Conservation (phyloP, 2,797 vertebrate species). For the Brachyrhaphis roseni region DNA sequence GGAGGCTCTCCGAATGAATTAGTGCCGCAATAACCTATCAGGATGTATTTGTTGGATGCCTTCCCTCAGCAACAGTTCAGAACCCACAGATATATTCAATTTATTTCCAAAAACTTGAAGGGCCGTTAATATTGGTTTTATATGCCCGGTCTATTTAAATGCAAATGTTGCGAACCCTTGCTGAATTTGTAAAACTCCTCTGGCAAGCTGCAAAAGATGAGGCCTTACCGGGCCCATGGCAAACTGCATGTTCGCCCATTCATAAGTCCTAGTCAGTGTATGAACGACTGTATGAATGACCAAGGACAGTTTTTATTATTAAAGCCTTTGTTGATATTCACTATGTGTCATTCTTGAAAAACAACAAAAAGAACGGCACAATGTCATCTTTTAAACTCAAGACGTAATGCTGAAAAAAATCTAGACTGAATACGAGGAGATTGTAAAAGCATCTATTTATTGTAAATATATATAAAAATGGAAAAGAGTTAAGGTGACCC, state of each 20-base stretch:
- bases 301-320: neutral
- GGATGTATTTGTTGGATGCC: neutral
- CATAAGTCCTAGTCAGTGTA: slow-evolving; percentile 9
- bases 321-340: neutral
- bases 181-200: neutral
- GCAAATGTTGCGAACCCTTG: slow-evolving; percentile 3
- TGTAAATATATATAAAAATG: slow-evolving; percentile 5
- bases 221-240: neutral
- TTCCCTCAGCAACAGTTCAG: neutral
- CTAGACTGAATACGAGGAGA: neutral
- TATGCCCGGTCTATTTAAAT: slow-evolving; percentile 7
- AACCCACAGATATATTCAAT: slow-evolving; percentile 3
- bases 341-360: neutral
- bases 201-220: neutral
- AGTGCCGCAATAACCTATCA: neutral
- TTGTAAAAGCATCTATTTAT: neutral
- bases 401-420: neutral
- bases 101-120: slow-evolving; percentile 6
- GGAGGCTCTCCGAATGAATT: neutral
- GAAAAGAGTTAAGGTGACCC: slow-evolving; percentile 32
- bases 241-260: slow-evolving; percentile 21
- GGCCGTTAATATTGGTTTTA: neutral
- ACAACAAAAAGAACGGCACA: neutral
- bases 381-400: neutral
- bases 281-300: neutral